These are phyloP conservation scores for Otolemur garnettii DNA, from an alignment of 2,113 vertebrate genomes.

Conservation along the genomic window DNA sequence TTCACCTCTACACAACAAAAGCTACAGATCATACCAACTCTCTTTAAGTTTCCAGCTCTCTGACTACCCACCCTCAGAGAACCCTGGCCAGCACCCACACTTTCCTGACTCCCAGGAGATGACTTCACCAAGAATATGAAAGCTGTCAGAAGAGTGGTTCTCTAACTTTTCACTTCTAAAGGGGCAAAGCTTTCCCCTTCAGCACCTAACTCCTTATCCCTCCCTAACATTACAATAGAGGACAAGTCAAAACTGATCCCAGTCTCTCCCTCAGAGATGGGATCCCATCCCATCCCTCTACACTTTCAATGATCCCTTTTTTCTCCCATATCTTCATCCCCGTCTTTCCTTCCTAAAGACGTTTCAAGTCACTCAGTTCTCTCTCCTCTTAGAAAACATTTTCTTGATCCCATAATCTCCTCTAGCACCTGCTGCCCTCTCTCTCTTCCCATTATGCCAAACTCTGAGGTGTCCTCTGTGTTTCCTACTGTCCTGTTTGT, in stretches of 20 bases:
- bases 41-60: background rate
- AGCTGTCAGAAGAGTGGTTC: background rate
- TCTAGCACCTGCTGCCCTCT: background rate
- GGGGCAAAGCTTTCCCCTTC: background rate
- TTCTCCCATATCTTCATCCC: background rate
- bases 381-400: background rate
- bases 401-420: background rate
- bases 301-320: background rate
- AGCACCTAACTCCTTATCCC: background rate
- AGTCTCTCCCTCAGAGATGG: background rate
- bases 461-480: background rate
- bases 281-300: background rate
- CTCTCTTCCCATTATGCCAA: background rate
- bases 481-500: background rate
- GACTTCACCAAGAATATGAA: background rate
- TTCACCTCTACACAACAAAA: background rate
- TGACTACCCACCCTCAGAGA: background rate
- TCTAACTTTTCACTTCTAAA: background rate
- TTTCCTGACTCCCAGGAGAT: background rate
- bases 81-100: background rate
- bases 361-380: background rate
- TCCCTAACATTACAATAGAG: background rate
- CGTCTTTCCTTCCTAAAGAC: background rate
- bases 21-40: background rate
- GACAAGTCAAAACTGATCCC: background rate